Percentiles rank a stretch among this genome's conserved stretches.
phyloP scores from a whole-genome alignment of 2,797 vertebrate species.

The Discoglossus pictus region DNA sequence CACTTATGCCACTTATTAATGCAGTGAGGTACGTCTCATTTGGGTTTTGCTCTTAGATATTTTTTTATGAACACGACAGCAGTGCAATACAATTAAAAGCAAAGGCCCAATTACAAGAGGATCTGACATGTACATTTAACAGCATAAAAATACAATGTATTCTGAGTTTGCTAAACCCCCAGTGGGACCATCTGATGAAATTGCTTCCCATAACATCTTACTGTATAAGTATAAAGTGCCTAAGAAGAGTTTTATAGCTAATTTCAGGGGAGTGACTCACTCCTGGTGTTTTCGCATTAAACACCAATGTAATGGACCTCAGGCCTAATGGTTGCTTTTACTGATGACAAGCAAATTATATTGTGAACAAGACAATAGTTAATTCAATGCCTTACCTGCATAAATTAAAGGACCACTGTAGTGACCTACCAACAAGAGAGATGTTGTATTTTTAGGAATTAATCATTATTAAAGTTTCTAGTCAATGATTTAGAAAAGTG shows the following conservation, averaged over 20 bases:
- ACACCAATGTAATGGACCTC: constrained; percentile 3
- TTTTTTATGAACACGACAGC: constrained; percentile 29
- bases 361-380: constrained; percentile 7
- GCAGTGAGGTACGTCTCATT: constrained; percentile 42
- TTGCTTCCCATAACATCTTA: constrained; percentile 42
- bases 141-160: constrained; percentile 42
- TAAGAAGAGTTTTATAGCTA: constrained; percentile 31
- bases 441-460: no score
- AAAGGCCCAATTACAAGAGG: constrained; percentile 40
- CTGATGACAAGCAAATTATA: not conserved
- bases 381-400: not conserved
- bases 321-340: constrained; percentile 7
- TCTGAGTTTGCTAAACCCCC: constrained; percentile 41
- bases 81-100: constrained; percentile 43
- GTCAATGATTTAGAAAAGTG: no score
- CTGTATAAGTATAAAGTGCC: constrained; percentile 26
- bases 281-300: constrained; percentile 7
- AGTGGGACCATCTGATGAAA: constrained; percentile 33
- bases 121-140: constrained; percentile 48
- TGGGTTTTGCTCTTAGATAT: constrained; percentile 32
- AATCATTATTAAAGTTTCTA: no score
- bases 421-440: not conserved
- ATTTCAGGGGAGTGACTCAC: constrained; percentile 32
- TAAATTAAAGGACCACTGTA: not conserved
- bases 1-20: constrained; percentile 52